Percentiles rank a stretch among this genome's conserved stretches.
These are phyloP conservation scores for Chrysocyon brachyurus DNA, from an alignment of 2,797 vertebrate genomes.

Conservation along the genomic window DNA sequence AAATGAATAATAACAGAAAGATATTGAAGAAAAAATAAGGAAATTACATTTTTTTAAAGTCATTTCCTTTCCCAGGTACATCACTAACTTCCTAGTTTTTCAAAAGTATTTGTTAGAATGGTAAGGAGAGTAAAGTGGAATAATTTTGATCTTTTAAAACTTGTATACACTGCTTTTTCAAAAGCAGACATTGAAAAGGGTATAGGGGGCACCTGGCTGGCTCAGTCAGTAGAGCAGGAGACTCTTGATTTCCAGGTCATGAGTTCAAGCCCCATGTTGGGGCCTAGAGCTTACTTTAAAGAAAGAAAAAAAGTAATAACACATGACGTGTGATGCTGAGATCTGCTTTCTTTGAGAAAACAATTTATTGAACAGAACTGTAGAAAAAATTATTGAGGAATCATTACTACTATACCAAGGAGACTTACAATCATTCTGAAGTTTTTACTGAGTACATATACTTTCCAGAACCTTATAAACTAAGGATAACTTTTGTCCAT, in stretches of 20 bases:
- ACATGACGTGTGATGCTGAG: background rate
- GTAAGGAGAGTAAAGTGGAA: background rate
- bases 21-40: conserved; percentile 24
- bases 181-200: background rate
- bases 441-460: conserved; percentile 32
- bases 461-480: conserved; percentile 26
- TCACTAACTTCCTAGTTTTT: background rate
- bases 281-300: background rate
- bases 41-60: background rate
- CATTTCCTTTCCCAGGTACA: conserved; percentile 14
- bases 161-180: background rate
- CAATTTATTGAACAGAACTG: background rate
- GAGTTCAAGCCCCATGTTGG: background rate
- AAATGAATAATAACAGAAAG: conserved; percentile 38
- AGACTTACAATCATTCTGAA: background rate
- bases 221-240: background rate
- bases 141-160: conserved; percentile 25
- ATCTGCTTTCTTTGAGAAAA: background rate
- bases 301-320: background rate
- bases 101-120: background rate
- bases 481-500: background rate
- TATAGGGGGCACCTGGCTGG: background rate
- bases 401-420: background rate
- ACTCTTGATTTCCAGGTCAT: background rate
- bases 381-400: conserved; percentile 17